Base-by-base conservation (phyloP, 2,888 invertebrate species). In the Hypsopygia costalis region DNA sequence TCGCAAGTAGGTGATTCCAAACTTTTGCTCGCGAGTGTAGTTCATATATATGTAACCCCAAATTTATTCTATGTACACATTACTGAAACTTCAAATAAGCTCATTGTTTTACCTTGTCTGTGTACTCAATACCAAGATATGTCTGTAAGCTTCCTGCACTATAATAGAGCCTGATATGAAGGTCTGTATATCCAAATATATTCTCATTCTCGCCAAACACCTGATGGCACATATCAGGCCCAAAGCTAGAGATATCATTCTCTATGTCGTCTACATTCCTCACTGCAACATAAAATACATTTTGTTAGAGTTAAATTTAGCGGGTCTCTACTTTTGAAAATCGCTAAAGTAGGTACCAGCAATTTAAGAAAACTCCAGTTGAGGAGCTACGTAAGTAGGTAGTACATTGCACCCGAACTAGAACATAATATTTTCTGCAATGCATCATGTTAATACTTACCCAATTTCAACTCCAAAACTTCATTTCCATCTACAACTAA, bases 221-320 rank as follows among this genome's bases (percentile, higher is more conserved):
- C 81, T 98, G 98, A 88, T 98, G 97, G 37, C 96, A 95, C 95
- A 97, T 97, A 41, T 93, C 93, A 0, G 97, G 97, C 27, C 91
- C 88, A 67, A 97, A 97, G 25, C 87, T 82, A 6, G 82, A 74
- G 1, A 87, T 81, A 22, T 93, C 91, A 74, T 94, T 90, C 46
- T 93, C 91, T 25, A 95, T 71, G 71, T 95, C 95, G 27, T 91
- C 76, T 11, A 83, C 75, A 44, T 81, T 78, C 37, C 94, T 90
- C 36, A 95, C 92, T 92, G 63, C 34, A 77, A 69, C 31, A 29
- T n/a, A 41, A 36, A 22, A 16, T 9, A 11, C 6, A 32, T 16
- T 7, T 3, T 6, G n/a, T 10, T 5, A 6, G 10, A 10, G 10
- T 21, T 10, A 25, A 0, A 11, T 25, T 2, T 21, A 7, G 7